Percentiles rank a stretch among this genome's conserved stretches.
Conservation (phyloP, 2,888 invertebrate genomes). For the Nomada hirtipes region DNA sequence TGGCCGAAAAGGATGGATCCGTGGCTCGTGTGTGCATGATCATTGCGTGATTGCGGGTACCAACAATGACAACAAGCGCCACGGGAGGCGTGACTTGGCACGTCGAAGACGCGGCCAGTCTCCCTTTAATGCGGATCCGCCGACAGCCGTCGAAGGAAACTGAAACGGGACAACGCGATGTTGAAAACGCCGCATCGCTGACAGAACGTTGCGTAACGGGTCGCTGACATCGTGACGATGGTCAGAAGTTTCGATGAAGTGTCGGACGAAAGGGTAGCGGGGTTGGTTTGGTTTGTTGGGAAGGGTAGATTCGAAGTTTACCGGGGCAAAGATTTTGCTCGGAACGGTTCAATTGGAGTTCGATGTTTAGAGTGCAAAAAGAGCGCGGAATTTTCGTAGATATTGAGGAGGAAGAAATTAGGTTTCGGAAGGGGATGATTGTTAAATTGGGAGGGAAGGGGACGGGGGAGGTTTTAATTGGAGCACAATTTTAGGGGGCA, state of each 20-base stretch:
- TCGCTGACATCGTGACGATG: slow-evolving; percentile 34
- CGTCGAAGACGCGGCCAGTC: slow-evolving; percentile 46
- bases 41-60: slow-evolving; percentile 75
- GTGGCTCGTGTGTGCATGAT: slow-evolving; percentile 71
- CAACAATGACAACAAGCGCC: slow-evolving; percentile 83
- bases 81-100: slow-evolving; percentile 83
- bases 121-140: slow-evolving; percentile 73
- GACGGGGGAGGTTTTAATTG: too few relatives aligned
- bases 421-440: too few relatives aligned
- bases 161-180: slow-evolving; percentile 47
- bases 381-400: too few relatives aligned
- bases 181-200: slow-evolving; percentile 12
- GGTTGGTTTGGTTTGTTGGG: too few relatives aligned
- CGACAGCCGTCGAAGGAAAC: slow-evolving; percentile 75
- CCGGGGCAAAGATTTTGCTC: too few relatives aligned
- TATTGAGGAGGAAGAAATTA: too few relatives aligned
- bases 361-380: too few relatives aligned
- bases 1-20: slow-evolving; percentile 71
- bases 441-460: too few relatives aligned
- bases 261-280: too few relatives aligned
- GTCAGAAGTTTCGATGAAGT: neutral
- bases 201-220: slow-evolving; percentile 48
- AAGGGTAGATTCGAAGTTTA: too few relatives aligned
- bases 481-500: too few relatives aligned
- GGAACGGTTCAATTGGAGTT: too few relatives aligned